A percentile compares a stretch with the other conserved stretches of the same genome.
Conservation (phyloP, 1,140 invertebrate genomes). For the Apocrypta bakeri region DNA sequence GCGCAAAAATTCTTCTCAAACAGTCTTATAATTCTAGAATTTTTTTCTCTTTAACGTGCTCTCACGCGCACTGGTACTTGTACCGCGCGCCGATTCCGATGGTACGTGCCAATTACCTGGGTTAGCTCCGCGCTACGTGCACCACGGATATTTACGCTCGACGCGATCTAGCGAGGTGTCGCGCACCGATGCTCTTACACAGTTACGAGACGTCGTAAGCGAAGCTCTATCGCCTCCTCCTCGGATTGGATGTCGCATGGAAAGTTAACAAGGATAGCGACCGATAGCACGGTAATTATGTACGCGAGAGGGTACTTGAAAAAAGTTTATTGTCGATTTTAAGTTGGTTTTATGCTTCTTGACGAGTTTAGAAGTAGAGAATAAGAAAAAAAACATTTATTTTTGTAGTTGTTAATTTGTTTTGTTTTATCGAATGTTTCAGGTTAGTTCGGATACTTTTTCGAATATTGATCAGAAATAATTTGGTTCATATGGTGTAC, state of each 20-base stretch:
- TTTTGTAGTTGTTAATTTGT: too few species aligned
- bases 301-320: background rate
- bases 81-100: background rate
- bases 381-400: too few species aligned
- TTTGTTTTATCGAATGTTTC: background rate
- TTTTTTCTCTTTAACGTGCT: background rate
- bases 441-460: slow-evolving; percentile 13
- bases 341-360: too few species aligned
- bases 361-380: too few species aligned
- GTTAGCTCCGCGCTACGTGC: background rate
- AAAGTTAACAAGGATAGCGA: background rate
- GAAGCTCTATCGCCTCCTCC: background rate
- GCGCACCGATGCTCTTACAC: background rate
- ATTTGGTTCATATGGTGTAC: background rate
- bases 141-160: slow-evolving; percentile 13
- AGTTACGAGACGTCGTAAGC: slow-evolving; percentile 30
- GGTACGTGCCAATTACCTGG: slow-evolving; percentile 29
- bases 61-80: too few species aligned
- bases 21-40: background rate
- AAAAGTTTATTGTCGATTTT: background rate
- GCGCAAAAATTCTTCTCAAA: background rate
- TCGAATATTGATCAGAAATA: background rate
- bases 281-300: background rate
- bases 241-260: background rate
- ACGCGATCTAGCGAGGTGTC: slow-evolving; percentile 27